Evolutionary conservation across 1,140 invertebrate species (phyloP).

Genomic region (Vanessa tameamea): DNA sequence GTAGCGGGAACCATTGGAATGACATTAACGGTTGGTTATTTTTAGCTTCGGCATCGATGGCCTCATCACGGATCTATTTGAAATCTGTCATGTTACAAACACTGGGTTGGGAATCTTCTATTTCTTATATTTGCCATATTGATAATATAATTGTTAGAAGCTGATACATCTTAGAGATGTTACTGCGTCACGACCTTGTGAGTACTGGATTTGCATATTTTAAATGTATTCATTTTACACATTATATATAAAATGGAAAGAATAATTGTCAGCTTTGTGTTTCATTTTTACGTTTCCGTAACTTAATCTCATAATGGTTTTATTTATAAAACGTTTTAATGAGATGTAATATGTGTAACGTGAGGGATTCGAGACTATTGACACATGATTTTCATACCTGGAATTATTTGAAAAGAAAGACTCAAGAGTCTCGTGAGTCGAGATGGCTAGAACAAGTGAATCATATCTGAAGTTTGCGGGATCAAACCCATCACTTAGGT

Average conservation of each 20-base stretch:
- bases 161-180: neutral
- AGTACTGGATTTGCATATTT: neutral
- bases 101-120: neutral
- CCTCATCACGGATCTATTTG: conserved; percentile 16
- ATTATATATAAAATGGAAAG: neutral
- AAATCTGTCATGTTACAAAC: neutral
- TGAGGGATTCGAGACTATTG: neutral
- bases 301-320: neutral
- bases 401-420: neutral
- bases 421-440: too few relatives aligned
- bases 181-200: neutral
- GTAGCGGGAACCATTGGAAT: conserved; percentile 30
- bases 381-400: neutral
- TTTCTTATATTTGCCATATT: neutral
- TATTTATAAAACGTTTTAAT: conserved; percentile 1
- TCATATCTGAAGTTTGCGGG: too few relatives aligned
- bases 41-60: conserved; percentile 26
- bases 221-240: conserved; percentile 3
- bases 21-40: conserved; percentile 37
- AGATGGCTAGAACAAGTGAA: too few relatives aligned
- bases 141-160: neutral
- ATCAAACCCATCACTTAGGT: too few relatives aligned
- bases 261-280: neutral
- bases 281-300: neutral
- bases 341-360: neutral